These are phyloP conservation scores for Holcopasites calliopsidis DNA, from an alignment of 1,140 invertebrate genomes.

Conservation along the genomic window DNA sequence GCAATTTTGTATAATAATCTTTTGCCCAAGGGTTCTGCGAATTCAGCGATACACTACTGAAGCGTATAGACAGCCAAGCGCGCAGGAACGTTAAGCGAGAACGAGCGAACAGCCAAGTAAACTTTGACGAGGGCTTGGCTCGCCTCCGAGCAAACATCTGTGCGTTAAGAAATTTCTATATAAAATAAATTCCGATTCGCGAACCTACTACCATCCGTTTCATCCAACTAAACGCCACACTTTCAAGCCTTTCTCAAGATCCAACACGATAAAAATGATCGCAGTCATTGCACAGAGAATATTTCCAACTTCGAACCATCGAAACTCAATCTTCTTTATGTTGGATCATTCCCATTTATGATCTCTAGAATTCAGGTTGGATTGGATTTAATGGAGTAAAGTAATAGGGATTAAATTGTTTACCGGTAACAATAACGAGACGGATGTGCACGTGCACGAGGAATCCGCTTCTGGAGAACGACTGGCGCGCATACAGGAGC, in stretches of 20 bases:
- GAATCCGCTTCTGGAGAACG: background rate
- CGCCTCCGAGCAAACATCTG: constrained; percentile 31
- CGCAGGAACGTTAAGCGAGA: constrained; percentile 53
- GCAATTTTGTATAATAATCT: background rate
- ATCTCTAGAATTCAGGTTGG: too few relatives aligned
- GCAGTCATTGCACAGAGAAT: too few relatives aligned
- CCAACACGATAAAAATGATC: too few relatives aligned
- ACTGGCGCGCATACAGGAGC: constrained; percentile 1
- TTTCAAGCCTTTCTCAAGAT: background rate
- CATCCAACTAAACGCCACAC: background rate
- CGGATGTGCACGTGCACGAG: background rate
- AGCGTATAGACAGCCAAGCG: constrained; percentile 41
- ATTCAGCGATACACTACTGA: constrained; percentile 39
- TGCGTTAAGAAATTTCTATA: constrained; percentile 51
- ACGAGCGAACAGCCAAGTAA: constrained; percentile 53
- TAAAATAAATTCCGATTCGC: constrained; percentile 31
- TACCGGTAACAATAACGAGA: background rate
- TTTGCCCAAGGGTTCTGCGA: constrained; percentile 26
- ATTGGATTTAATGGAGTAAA: too few relatives aligned
- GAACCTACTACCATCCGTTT: background rate
- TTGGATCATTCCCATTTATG: too few relatives aligned
- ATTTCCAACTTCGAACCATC: too few relatives aligned
- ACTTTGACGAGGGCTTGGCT: constrained; percentile 60
- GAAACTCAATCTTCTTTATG: too few relatives aligned
- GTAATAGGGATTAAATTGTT: too few relatives aligned